Conservation (phyloP, 2,888 invertebrate genomes). For the Chalcis sispes region DNA sequence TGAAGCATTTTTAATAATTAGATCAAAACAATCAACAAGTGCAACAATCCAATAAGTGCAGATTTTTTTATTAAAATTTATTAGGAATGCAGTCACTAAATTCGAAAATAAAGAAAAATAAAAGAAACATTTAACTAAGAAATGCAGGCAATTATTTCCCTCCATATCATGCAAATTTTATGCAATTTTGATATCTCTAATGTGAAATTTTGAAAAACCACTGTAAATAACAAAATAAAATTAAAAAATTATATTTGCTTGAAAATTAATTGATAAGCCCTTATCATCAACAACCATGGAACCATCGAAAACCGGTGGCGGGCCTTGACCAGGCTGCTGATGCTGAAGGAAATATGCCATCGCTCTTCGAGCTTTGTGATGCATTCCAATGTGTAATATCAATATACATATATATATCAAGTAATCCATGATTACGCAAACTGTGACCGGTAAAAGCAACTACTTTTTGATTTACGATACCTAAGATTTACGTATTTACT, state of each 20-base stretch:
- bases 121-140: slow-evolving; percentile 21
- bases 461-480: slow-evolving; percentile 34
- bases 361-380: slow-evolving; percentile 76
- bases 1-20: too few relatives aligned
- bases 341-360: slow-evolving; percentile 77
- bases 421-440: slow-evolving; percentile 47
- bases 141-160: slow-evolving; percentile 60
- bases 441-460: slow-evolving; percentile 52
- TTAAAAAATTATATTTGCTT: too few relatives aligned
- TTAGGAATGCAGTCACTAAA: not conserved
- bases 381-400: slow-evolving; percentile 78
- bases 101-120: not conserved
- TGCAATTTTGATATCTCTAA: not conserved
- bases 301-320: slow-evolving; percentile 80
- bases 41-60: too few relatives aligned
- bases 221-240: not conserved
- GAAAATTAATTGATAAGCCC: slow-evolving; percentile 56
- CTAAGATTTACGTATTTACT: not conserved
- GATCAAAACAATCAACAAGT: too few relatives aligned
- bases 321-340: slow-evolving; percentile 82
- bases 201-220: not conserved
- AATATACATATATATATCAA: slow-evolving; percentile 29
- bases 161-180: slow-evolving; percentile 63
- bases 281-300: slow-evolving; percentile 71
- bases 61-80: not conserved